These are phyloP conservation scores for Ormyrus nitidulus DNA, from an alignment of 2,888 invertebrate genomes.

Conservation along the genomic window DNA sequence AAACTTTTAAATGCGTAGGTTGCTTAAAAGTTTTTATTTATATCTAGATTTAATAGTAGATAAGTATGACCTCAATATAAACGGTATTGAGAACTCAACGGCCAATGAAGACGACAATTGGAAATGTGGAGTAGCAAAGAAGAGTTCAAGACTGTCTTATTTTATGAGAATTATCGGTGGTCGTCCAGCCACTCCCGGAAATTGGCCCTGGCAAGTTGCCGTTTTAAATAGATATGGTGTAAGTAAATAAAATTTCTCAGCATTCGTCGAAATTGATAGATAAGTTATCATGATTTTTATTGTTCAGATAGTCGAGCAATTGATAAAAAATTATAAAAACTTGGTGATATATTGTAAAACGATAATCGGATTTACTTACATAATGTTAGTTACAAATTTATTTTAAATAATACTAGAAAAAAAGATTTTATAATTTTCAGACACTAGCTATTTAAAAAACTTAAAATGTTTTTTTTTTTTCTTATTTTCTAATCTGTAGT, in stretches of 20 bases:
- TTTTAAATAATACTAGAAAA: too few relatives aligned
- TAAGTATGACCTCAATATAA: constrained; percentile 68
- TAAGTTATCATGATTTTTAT: too few relatives aligned
- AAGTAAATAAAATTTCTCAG: constrained; percentile 61
- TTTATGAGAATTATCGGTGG: constrained; percentile 90
- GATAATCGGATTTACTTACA: background rate
- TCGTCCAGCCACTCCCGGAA: constrained; percentile 84
- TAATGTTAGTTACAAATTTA: too few relatives aligned
- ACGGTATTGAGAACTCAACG: constrained; percentile 65
- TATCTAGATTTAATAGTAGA: constrained; percentile 64
- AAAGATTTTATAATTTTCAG: too few relatives aligned
- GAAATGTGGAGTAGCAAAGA: constrained; percentile 69
- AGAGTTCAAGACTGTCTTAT: constrained; percentile 67
- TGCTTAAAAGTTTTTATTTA: constrained; percentile 13
- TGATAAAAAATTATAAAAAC: too few relatives aligned
- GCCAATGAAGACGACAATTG: constrained; percentile 64
- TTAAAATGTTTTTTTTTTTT: too few relatives aligned
- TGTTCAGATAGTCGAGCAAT: too few relatives aligned
- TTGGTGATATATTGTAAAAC: background rate
- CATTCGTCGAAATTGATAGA: too few relatives aligned
- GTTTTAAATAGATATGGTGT: constrained; percentile 90
- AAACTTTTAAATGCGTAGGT: background rate
- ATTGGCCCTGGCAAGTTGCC: constrained; percentile 97
- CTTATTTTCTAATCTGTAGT: too few relatives aligned
- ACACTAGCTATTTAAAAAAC: too few relatives aligned